Conservation (phyloP, 2,797 vertebrate species). For the Rhynchotus rufescens region DNA sequence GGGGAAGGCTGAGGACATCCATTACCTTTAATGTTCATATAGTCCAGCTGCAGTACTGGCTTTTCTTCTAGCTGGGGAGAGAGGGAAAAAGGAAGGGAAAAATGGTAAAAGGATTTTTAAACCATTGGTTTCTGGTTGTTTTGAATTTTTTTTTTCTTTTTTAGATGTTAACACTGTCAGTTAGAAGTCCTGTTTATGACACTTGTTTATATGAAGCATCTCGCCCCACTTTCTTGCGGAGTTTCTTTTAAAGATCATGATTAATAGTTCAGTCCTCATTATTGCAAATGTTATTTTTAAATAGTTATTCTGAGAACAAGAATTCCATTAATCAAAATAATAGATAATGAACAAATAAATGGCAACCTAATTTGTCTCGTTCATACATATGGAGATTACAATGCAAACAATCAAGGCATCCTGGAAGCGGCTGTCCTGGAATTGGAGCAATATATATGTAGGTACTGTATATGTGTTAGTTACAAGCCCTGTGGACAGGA, state of each 20-base stretch:
- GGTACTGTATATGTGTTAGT: not conserved
- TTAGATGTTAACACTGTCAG: not conserved
- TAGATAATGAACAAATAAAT: conserved; percentile 88
- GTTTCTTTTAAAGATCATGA: conserved; percentile 60
- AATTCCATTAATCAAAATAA: conserved; percentile 89
- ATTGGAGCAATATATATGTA: conserved; percentile 9
- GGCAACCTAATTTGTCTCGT: conserved; percentile 86
- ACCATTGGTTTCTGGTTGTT: not conserved
- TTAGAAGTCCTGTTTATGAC: conserved; percentile 51
- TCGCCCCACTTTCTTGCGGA: conserved; percentile 46
- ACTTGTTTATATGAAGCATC: conserved; percentile 47
- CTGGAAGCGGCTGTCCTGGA: conserved; percentile 80
- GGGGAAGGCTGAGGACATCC: not conserved
- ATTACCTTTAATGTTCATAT: not conserved
- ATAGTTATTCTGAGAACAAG: conserved; percentile 76
- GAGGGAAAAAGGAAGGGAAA: not conserved
- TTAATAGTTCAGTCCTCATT: conserved; percentile 76
- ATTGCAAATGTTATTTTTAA: conserved; percentile 79
- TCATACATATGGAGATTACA: conserved; percentile 80
- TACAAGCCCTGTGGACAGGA: not conserved
- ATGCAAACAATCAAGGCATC: conserved; percentile 76
- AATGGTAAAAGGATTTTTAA: not conserved
- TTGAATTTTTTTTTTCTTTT: not conserved
- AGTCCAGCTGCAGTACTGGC: not conserved
- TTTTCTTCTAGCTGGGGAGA: not conserved